A percentile compares a stretch with the other conserved stretches of the same genome.
These are phyloP conservation scores for Theristus sp. DNA, from an alignment of 2,888 invertebrate species.

Conservation along the genomic window DNA sequence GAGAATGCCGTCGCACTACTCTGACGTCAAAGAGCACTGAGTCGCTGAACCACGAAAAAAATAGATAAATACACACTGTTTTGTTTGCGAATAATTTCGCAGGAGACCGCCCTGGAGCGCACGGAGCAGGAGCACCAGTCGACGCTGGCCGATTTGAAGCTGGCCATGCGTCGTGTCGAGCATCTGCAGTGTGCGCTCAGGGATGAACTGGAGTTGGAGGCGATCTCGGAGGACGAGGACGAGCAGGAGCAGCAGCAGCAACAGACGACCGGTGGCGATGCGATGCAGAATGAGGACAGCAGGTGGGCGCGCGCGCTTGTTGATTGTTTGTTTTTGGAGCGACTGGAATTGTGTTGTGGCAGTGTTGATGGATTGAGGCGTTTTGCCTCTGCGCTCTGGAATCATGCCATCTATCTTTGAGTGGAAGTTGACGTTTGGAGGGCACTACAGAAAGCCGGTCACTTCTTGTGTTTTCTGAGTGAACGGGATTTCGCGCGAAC, in stretches of 20 bases:
- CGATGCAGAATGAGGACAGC: neutral
- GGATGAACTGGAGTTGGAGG: slow-evolving; percentile 1
- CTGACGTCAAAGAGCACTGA: no score
- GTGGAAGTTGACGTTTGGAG: neutral
- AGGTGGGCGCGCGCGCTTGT: neutral
- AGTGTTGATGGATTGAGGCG: no score
- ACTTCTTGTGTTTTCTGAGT: no score
- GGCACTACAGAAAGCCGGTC: no score
- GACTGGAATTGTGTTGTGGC: neutral
- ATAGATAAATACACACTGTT: no score
- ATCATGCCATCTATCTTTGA: neutral
- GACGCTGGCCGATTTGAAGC: slow-evolving; percentile 48
- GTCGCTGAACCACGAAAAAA: no score
- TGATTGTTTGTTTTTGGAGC: neutral
- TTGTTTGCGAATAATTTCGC: no score
- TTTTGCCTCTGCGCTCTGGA: neutral
- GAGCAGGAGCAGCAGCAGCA: slow-evolving; percentile 3
- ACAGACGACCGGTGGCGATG: neutral
- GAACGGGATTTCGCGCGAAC: no score
- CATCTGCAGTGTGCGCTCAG: slow-evolving; percentile 60
- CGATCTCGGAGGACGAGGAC: slow-evolving; percentile 7
- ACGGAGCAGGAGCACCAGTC: slow-evolving; percentile 33
- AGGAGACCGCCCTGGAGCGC: slow-evolving; percentile 31
- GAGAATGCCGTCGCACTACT: no score
- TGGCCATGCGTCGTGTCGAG: slow-evolving; percentile 70